phyloP scores from a whole-genome alignment of 2,113 vertebrate species.

The Sakesphorus luctuosus region DNA sequence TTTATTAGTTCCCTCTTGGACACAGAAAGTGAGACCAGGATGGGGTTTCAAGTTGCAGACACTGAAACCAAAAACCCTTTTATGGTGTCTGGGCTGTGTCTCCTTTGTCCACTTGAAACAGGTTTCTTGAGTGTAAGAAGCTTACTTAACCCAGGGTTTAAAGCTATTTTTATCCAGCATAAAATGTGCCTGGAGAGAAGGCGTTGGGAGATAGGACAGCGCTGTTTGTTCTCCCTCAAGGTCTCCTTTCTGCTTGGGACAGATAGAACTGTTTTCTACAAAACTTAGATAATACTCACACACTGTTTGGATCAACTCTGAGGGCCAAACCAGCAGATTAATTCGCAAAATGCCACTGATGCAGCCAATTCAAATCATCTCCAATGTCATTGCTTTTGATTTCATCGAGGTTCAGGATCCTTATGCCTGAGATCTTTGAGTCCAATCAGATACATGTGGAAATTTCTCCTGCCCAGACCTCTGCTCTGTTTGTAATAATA shows the following conservation, averaged over 20 bases:
- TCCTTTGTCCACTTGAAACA: constrained; percentile 18
- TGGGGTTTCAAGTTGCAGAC: neutral
- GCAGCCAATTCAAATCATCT: neutral
- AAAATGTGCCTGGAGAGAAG: neutral
- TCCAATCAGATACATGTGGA: neutral
- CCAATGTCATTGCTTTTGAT: neutral
- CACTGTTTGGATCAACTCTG: neutral
- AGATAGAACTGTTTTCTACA: neutral
- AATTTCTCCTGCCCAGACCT: neutral
- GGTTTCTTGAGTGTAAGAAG: constrained; percentile 48
- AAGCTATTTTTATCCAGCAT: constrained; percentile 40
- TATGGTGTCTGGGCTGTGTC: neutral
- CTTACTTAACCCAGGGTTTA: constrained; percentile 60
- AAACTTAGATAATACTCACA: neutral
- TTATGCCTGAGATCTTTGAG: neutral
- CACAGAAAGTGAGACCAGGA: neutral
- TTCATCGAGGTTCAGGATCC: neutral
- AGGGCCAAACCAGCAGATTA: neutral
- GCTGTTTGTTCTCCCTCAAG: neutral
- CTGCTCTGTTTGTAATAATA: neutral
- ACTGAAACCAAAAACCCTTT: neutral
- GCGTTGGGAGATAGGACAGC: neutral
- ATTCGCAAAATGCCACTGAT: neutral
- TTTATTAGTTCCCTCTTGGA: neutral
- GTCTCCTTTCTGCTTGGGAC: neutral